Conservation (phyloP, 2,797 vertebrate genomes). For the Lagorchestes hirsutus region DNA sequence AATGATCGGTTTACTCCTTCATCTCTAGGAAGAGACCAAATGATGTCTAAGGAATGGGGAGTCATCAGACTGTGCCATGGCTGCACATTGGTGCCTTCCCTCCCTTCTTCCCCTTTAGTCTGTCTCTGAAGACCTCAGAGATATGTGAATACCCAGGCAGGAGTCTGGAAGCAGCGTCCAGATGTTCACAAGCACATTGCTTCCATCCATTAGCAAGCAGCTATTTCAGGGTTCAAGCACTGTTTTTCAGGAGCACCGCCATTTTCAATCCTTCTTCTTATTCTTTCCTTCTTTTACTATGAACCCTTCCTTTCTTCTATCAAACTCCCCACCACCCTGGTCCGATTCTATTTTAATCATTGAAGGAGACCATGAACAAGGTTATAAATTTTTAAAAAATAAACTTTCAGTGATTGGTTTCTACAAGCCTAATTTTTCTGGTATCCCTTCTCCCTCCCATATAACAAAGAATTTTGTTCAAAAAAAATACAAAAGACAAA, state of each 20-base stretch:
- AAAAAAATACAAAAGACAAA: neutral
- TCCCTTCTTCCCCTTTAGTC: conserved; percentile 46
- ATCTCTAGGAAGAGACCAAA: conserved; percentile 51
- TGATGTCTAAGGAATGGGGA: conserved; percentile 54
- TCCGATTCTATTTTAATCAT: conserved; percentile 17
- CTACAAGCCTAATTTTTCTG: neutral
- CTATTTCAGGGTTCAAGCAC: neutral
- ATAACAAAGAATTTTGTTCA: neutral
- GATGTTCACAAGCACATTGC: conserved; percentile 67
- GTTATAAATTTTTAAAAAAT: neutral
- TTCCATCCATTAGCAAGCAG: neutral
- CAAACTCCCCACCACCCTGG: accelerated
- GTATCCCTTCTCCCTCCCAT: neutral
- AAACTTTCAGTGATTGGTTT: neutral
- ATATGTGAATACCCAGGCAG: neutral
- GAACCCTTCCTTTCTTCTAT: neutral
- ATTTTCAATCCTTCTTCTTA: neutral
- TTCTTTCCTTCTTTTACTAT: conserved; percentile 23
- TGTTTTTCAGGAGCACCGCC: conserved; percentile 15
- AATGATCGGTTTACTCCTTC: conserved; percentile 50
- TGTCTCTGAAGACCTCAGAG: conserved; percentile 26
- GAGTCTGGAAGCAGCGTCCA: conserved; percentile 62
- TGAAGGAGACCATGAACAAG: conserved; percentile 16
- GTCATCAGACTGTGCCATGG: conserved; percentile 27
- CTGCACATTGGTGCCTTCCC: neutral